Conservation (phyloP, 2,797 vertebrate genomes). For the Argya squamiceps region DNA sequence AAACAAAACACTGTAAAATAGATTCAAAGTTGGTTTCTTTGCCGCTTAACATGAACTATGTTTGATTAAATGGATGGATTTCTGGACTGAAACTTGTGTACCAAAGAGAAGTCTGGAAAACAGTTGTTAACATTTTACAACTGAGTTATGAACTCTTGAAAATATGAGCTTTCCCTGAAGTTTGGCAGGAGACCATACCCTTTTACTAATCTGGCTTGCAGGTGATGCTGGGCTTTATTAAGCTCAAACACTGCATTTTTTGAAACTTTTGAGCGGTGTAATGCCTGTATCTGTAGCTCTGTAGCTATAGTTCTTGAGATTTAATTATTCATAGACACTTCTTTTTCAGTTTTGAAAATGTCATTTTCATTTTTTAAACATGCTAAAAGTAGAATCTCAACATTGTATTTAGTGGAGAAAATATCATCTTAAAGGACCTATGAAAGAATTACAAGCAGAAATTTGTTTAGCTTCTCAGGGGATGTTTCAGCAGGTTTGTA, state of each 20-base stretch:
- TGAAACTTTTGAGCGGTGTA: background rate
- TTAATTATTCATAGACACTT: background rate
- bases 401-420: background rate
- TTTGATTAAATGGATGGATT: background rate
- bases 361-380: background rate
- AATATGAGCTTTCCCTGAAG: background rate
- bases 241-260: background rate
- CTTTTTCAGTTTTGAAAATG: background rate
- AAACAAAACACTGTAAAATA: background rate
- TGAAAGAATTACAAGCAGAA: background rate
- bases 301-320: background rate
- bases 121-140: background rate
- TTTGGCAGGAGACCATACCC: background rate
- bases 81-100: background rate
- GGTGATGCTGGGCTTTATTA: background rate
- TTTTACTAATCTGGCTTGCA: background rate
- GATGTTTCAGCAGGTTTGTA: background rate
- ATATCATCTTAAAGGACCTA: background rate
- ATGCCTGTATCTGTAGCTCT: background rate
- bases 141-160: background rate
- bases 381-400: background rate
- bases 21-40: background rate
- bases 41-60: background rate
- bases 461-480: background rate
- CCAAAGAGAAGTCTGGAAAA: background rate